These are phyloP conservation scores for Hybos culiciformis DNA, from an alignment of 2,888 invertebrate species.

Conservation along the genomic window DNA sequence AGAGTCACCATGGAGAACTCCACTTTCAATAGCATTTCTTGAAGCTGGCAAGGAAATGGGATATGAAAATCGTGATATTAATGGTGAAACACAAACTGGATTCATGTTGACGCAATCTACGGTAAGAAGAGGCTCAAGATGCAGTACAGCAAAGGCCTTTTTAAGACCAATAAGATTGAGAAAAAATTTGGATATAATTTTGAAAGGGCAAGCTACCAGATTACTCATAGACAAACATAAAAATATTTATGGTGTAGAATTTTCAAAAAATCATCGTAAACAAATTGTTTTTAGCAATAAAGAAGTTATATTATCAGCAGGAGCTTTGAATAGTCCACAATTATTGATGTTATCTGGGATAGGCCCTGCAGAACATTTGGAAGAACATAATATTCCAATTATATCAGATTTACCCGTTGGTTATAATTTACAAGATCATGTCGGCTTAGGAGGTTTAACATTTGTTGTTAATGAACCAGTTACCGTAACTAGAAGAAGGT, in stretches of 20 bases:
- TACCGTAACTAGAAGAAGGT: slow-evolving; percentile 61
- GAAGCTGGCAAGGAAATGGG: slow-evolving; percentile 73
- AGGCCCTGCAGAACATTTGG: slow-evolving; percentile 63
- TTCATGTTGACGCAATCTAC: slow-evolving; percentile 81
- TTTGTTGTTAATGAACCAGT: slow-evolving; percentile 70
- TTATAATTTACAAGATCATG: slow-evolving; percentile 76
- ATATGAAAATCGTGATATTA: slow-evolving; percentile 65
- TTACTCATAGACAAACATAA: slow-evolving; percentile 58
- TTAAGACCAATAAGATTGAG: slow-evolving; percentile 66
- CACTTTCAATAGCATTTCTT: slow-evolving; percentile 66
- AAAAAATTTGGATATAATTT: slow-evolving; percentile 63
- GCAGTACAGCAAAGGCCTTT: slow-evolving; percentile 80
- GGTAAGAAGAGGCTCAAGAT: slow-evolving; percentile 67
- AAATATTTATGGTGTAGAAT: slow-evolving; percentile 64
- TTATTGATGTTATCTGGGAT: slow-evolving; percentile 84
- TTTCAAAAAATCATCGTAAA: slow-evolving; percentile 48
- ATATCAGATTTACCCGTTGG: slow-evolving; percentile 65
- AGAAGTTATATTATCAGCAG: slow-evolving; percentile 75
- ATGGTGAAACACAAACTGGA: slow-evolving; percentile 70
- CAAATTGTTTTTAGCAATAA: slow-evolving; percentile 56
- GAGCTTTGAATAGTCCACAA: slow-evolving; percentile 79
- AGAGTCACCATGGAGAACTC: slow-evolving; percentile 72
- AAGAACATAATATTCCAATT: slow-evolving; percentile 57
- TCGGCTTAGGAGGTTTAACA: slow-evolving; percentile 71
- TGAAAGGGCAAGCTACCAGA: slow-evolving; percentile 59